These are phyloP conservation scores for Ambastaia sidthimunki DNA, from an alignment of 2,797 vertebrate species.

Conservation along the genomic window DNA sequence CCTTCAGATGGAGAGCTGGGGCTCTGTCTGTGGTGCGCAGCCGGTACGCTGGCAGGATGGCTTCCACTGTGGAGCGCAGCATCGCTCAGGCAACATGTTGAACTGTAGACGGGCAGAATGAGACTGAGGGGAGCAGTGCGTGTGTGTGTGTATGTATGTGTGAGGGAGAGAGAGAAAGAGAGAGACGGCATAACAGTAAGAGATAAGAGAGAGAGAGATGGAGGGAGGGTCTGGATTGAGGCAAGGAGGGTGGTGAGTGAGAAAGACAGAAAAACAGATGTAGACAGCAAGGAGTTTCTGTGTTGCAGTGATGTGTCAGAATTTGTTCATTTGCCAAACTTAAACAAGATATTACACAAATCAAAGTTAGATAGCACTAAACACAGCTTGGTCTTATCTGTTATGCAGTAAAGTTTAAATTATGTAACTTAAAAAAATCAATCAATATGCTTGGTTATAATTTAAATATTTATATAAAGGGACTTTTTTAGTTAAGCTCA, in stretches of 20 bases:
- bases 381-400: background rate
- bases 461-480: too few relatives aligned
- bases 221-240: conserved; percentile 6
- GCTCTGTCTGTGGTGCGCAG: conserved; percentile 49
- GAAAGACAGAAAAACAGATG: background rate
- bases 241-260: background rate
- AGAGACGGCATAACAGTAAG: background rate
- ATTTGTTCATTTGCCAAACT: background rate
- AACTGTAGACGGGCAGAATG: conserved; percentile 38
- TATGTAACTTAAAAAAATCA: too few relatives aligned
- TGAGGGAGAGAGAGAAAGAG: conserved; percentile 29
- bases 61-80: conserved; percentile 60
- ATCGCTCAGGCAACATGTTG: conserved; percentile 68
- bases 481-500: too few relatives aligned
- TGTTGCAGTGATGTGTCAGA: background rate
- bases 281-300: background rate
- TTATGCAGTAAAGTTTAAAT: background rate
- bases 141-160: conserved; percentile 16
- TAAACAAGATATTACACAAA: background rate
- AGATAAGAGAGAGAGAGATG: conserved; percentile 21
- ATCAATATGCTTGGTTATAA: too few relatives aligned
- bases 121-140: conserved; percentile 15
- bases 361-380: background rate
- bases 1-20: conserved; percentile 55
- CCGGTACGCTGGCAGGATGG: conserved; percentile 57